Evolutionary conservation across 2,113 vertebrate genomes (phyloP).

Genomic region (Neogobius melanostomus): DNA sequence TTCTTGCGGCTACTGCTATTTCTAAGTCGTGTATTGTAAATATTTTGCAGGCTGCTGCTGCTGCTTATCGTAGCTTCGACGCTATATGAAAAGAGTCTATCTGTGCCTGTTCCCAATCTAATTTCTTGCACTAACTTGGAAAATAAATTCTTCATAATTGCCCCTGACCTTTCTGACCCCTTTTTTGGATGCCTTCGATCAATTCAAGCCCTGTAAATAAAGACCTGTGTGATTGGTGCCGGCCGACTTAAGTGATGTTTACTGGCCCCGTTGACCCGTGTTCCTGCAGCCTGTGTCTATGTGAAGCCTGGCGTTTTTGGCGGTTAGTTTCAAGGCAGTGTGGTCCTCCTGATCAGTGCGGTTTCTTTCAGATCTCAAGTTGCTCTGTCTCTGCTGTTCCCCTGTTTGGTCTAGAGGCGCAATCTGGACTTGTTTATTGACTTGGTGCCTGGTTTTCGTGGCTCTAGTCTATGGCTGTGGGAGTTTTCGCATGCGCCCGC

Average conservation of each 20-base stretch:
- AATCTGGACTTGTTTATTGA: conserved; percentile 58
- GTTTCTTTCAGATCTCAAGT: conserved; percentile 25
- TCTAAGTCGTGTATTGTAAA: neutral
- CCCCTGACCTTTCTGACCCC: neutral
- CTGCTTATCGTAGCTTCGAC: no score
- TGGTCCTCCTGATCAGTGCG: conserved; percentile 41
- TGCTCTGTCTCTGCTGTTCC: conserved; percentile 15
- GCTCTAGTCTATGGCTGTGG: conserved; percentile 38
- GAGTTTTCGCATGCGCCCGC: conserved; percentile 12
- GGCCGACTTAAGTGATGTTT: conserved; percentile 36
- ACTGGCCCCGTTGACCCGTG: conserved; percentile 48
- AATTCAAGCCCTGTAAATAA: conserved; percentile 43
- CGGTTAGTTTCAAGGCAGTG: conserved; percentile 34
- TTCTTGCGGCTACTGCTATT: no score
- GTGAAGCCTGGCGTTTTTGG: conserved; percentile 12
- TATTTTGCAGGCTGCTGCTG: neutral
- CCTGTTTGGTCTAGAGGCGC: conserved; percentile 34
- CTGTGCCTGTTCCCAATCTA: neutral
- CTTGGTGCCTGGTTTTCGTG: conserved; percentile 44
- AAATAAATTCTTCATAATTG: conserved; percentile 18
- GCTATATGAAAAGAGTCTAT: no score
- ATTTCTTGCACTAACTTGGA: neutral
- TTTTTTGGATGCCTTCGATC: conserved; percentile 20
- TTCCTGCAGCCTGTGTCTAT: neutral
- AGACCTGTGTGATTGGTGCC: conserved; percentile 5